These are phyloP conservation scores for Lepidocyrtinus sp. DNA, from an alignment of 2,888 invertebrate genomes.

Conservation along the genomic window DNA sequence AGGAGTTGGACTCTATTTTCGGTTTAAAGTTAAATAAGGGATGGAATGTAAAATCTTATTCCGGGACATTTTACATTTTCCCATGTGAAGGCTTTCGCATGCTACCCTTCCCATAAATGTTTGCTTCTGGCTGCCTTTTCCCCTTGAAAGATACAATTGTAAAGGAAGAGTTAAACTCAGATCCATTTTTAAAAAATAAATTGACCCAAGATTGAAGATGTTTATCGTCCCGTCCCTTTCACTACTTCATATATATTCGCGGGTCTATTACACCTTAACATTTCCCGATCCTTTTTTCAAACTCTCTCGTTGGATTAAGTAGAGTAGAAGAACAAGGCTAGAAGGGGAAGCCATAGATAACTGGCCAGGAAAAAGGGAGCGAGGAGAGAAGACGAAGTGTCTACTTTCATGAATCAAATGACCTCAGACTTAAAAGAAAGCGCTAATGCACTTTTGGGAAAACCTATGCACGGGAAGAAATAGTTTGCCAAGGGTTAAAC, in stretches of 20 bases:
- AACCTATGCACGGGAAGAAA: constrained; percentile 3
- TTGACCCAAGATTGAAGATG: constrained; percentile 61
- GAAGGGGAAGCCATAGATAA: not conserved
- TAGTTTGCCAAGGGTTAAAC: constrained; percentile 30
- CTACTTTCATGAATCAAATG: constrained; percentile 54
- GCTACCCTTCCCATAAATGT: not conserved
- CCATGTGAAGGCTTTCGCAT: not conserved
- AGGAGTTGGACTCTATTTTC: not conserved
- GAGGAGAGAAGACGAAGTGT: constrained; percentile 29
- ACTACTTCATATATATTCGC: too few relatives aligned
- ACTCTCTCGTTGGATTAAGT: not conserved
- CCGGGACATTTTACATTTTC: not conserved
- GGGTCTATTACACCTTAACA: too few relatives aligned
- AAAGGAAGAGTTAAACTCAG: constrained; percentile 59
- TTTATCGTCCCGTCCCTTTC: constrained; percentile 49
- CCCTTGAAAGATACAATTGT: constrained; percentile 40
- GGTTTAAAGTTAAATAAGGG: not conserved
- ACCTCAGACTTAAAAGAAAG: constrained; percentile 25
- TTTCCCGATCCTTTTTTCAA: too few relatives aligned
- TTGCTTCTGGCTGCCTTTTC: constrained; percentile 16
- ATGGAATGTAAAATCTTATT: not conserved
- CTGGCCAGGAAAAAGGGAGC: not conserved
- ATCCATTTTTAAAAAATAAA: constrained; percentile 60
- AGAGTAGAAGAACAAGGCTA: not conserved
- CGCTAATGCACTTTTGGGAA: constrained; percentile 36